Base-by-base conservation (phyloP, 2,797 vertebrate genomes). In the Cynodonichthys magdalenae region DNA sequence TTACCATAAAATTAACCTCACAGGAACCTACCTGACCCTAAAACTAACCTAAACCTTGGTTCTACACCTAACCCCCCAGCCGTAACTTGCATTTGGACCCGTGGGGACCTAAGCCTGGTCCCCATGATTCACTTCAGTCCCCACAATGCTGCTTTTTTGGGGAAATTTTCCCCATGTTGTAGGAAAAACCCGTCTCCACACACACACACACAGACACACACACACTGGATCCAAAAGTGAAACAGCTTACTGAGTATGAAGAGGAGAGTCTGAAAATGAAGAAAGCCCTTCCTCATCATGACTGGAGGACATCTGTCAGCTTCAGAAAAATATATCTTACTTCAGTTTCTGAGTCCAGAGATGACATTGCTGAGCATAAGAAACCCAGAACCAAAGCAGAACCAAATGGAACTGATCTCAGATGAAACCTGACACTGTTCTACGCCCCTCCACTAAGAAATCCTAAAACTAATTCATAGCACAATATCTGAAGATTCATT, bases 241-340 rank as follows among this genome's bases (percentile, higher is more conserved):
- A 57, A 2, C 36, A 58, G 91, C 92, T 93, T 69, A 94, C 93
- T 78, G 77, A 87, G 81, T 74, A 89, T 69, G 18, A 84, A 59
- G 46, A 92, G 77, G 5, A 91, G 62, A 45, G 64, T 62, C 55
- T 74, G 89, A 6, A 85, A 46, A 59, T 79, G 11, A 9, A 71
- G 6, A 52, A 68, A 68, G 52, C 73, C 27, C 12, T 52, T 75
- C 65, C 41, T 67, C 83, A 81, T 83, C 67, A 42, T 80, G 45
- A 53, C 28, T 14, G 4, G 15, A 36, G 48, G 5, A 4, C 12
- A 15, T 14, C 11, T 42, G 12, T 20, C 20, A 36, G 29, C 10
- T 27, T 19, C 12, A 24, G 46, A 4, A 53, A 34, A 54, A 50
- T 5, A 14, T 4, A 3, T 10, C 0, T 0, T 46, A 15, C 69